Evolutionary conservation across 2,113 vertebrate species (phyloP), one percentile per base, ranked within the genome.

Genomic region (Choloepus hoffmanni): DNA sequence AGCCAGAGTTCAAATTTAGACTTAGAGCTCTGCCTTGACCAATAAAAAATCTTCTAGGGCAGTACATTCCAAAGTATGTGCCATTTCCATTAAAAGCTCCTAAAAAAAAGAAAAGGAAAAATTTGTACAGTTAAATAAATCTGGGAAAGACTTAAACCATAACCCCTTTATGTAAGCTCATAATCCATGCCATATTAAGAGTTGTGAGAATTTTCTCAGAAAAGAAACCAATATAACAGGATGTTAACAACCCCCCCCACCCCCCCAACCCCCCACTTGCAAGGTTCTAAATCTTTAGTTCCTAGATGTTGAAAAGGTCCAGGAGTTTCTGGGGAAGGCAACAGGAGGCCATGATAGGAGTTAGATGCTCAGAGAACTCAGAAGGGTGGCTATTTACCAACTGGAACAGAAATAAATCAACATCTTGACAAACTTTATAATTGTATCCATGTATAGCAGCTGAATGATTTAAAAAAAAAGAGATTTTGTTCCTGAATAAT

Each of bases 141-240:
- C 83, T 92, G 77, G 76, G 14, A 60, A 83, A 62, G 40, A 60
- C 58, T 83, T 40, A 82, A 95, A 86, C 19, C 15, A 18, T 78
- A 62, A 79, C 45, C 26, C 1, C 63, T 85, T 78, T 15, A 5
- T 33, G 40, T 68, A 88, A 58, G 67, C 13, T 67, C 21, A 36
- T 28, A 50, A 48, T 60, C 40, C 48, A 40, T 63, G 87, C 84
- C 93, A 83, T 93, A 95, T 93, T 95, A 95, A 95, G 95, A 95
- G 68, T 79, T 85, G 86, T 95, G 92, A 96, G 89, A 84, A 92
- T 83, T 95, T 82, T 91, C 95, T 86, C 86, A 95, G 92, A 78
- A 95, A 96, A 95, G 96, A 95, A 96, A 93, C 83, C 73, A 62
- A 78, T 86, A 53, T 74, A 95, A 83, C 89, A 95, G 92, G 93